Percentiles rank a stretch among this genome's conserved stretches.
These are phyloP conservation scores for Fregetta grallaria DNA, from an alignment of 2,113 vertebrate genomes.

Conservation along the genomic window DNA sequence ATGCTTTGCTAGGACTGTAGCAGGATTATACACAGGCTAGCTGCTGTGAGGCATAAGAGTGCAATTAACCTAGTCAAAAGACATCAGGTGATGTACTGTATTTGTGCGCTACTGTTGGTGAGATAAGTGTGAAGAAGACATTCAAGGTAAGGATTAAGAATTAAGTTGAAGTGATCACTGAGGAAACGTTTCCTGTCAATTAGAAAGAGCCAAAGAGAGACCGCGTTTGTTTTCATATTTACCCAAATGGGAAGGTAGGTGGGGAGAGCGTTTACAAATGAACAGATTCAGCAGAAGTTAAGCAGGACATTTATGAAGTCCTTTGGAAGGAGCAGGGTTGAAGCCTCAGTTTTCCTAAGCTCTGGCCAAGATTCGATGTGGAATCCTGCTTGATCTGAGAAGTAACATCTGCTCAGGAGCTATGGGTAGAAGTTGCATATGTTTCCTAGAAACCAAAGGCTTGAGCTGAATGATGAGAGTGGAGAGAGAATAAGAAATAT, in stretches of 20 bases:
- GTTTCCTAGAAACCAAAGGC: constrained; percentile 40
- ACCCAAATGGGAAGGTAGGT: accelerated
- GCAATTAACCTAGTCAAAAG: neutral
- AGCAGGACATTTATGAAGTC: neutral
- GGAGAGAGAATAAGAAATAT: neutral
- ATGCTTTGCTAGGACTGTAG: neutral
- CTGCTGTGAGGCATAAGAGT: neutral
- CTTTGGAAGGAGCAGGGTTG: neutral
- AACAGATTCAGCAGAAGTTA: neutral
- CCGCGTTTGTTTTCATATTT: neutral
- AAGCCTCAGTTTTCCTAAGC: neutral
- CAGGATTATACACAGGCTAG: neutral
- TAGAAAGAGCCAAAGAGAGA: neutral
- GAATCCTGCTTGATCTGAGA: neutral
- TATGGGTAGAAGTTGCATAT: neutral
- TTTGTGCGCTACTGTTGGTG: neutral
- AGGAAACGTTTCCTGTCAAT: neutral
- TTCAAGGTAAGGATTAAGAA: neutral
- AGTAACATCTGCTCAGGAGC: constrained; percentile 17
- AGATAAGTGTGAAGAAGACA: neutral
- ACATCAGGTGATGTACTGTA: neutral
- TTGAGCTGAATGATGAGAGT: neutral
- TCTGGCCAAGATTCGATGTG: neutral
- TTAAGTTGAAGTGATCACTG: neutral
- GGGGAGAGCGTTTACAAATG: neutral